Percentiles rank a stretch among this genome's conserved stretches.
Evolutionary conservation across 2,888 invertebrate genomes (phyloP).

Genomic region (Yponomeuta evonymella): DNA sequence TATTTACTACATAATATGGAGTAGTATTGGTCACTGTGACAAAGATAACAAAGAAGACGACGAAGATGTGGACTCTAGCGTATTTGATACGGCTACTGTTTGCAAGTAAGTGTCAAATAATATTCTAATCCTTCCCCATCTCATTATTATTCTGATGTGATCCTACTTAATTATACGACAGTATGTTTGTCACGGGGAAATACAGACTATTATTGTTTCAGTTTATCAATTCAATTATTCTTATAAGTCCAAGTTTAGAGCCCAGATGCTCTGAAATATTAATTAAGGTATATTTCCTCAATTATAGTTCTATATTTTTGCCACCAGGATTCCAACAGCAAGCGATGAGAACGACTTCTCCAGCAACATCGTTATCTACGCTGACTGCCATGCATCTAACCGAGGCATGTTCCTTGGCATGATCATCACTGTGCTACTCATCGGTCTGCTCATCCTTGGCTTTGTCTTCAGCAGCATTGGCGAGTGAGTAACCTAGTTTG

Average conservation of each 20-base stretch:
- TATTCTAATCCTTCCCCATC: not conserved
- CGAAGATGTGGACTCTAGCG: slow-evolving; percentile 43
- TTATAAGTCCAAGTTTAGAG: not conserved
- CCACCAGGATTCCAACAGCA: slow-evolving; percentile 55
- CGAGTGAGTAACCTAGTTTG: slow-evolving; percentile 48
- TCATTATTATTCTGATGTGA: too few species aligned
- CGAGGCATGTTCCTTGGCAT: slow-evolving; percentile 83
- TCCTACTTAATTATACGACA: too few species aligned
- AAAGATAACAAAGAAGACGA: slow-evolving; percentile 45
- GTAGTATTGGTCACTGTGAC: slow-evolving; percentile 79
- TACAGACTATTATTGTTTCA: too few species aligned
- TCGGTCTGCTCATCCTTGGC: slow-evolving; percentile 63
- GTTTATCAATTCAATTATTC: too few species aligned
- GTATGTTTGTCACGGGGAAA: too few species aligned
- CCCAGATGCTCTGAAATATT: too few species aligned
- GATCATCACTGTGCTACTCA: slow-evolving; percentile 70
- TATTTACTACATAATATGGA: slow-evolving; percentile 84
- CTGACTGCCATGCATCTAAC: slow-evolving; percentile 86
- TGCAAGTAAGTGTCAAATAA: slow-evolving; percentile 49
- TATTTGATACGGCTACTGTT: slow-evolving; percentile 47
- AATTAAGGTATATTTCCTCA: too few species aligned
- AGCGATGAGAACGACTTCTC: slow-evolving; percentile 69
- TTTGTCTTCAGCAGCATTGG: slow-evolving; percentile 70
- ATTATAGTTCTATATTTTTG: not conserved
- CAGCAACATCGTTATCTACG: slow-evolving; percentile 78